Evolutionary conservation across 2,797 vertebrate genomes (phyloP), one percentile per base, ranked within the genome.

Genomic region (Argentina silus): DNA sequence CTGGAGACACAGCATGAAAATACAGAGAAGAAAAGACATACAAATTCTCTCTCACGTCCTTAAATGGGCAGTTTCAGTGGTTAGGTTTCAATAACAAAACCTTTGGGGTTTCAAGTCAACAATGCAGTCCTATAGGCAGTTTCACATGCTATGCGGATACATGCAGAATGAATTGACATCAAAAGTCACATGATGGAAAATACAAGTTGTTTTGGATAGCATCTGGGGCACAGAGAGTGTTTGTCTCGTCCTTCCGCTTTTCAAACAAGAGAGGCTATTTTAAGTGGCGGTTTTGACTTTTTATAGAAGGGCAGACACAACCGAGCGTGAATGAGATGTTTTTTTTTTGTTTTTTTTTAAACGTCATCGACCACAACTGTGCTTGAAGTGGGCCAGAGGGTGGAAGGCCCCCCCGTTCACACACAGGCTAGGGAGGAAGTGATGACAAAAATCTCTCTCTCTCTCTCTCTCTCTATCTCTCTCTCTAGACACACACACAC

Each of bases 191-290:
- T 76, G 64, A 57, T 80, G 81, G 81, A 83, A 80, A 78, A 56
- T 73, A 69, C 67, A 69, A 72, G 76, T 70, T 82, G 67, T 77
- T 73, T 78, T 78, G 60, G 71, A 70, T 69, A 68, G 72, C 67
- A 70, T 71, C 70, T 71, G 77, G 68, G 70, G 67, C 75, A 69
- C 67, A 51, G 72, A 78, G 66, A 64, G 84, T 85, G 87, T 92
- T 90, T 90, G 86, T 86, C 86, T 90, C 85, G 85, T 89, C 88
- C 90, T 92, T 91, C 90, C 83, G 81, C 87, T 88, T 88, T 90
- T 88, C 90, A 81, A 91, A 89, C 87, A 90, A 89, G 78, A 84
- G n/a, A 0, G 68, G 82, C 87, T 94, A 93, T 93, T 92, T 93
- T 90, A 85, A 88, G 93, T 73, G 53, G 75, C 51, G 72, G 82